Evolutionary conservation across 92 coral and sea anemone species (phyloP), one percentile per base, ranked within the genome.

Genomic region (Zoanthus solanderi): DNA sequence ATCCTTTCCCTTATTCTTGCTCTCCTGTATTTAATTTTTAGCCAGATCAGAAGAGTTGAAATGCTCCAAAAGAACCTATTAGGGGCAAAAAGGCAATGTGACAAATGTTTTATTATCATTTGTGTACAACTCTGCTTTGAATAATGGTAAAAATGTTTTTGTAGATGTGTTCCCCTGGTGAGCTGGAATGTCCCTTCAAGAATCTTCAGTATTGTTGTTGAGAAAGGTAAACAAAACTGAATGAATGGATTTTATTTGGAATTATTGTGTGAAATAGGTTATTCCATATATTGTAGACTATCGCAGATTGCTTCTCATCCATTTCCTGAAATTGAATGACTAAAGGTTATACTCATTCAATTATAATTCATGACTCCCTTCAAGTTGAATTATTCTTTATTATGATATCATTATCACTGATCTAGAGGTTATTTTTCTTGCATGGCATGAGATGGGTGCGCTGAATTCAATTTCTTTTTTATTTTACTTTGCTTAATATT

Each of bases 71-170:
- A 71, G 31, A 71, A 71, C 13, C 75, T 71, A 71, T 71, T 71
- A 71, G 75, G 75, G 75, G 75, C 75, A 71, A 71, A 46, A 73
- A 73, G 54, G 78, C 47, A 73, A 1, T 73, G 16, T 32, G 18
- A 73, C 46, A 73, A 73, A 44, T 73, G 46, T 73, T 73, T 73
- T 73, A 73, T 44, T 73, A 73, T 73, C 47, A 73, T n/a, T 73
- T 73, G 78, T 73, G 78, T 69, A 69, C 30, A 69, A 69, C 74
- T 32, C 78, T 30, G 78, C 46, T 73, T 73, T 69, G 74, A 69
- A 69, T 69, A 69, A 69, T 23, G 74, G n/a, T 32, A 73, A 73
- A 23, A 73, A 73, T 73, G 13, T 73, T 73, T 73, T 73, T 73
- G 78, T 73, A 71, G 75, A 71, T 71, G 75, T 71, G 75, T 71